Conservation (phyloP, 2,888 invertebrate species). For the Phlogophora meticulosa region DNA sequence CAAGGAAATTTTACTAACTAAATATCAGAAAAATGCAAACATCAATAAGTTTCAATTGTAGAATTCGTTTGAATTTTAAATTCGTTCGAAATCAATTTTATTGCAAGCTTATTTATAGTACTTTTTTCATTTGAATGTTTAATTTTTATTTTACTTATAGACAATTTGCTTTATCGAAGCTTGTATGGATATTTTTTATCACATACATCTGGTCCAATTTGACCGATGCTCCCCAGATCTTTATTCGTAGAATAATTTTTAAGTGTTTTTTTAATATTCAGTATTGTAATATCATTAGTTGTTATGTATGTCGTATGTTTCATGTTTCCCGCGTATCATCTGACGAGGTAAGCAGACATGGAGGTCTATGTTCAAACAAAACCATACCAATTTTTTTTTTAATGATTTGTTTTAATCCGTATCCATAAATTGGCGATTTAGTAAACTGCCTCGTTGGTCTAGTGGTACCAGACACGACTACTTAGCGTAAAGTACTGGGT, state of each 20-base stretch:
- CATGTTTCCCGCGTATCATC: background rate
- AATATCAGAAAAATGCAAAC: too few relatives aligned
- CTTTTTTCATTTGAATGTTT: background rate
- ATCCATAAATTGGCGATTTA: too few relatives aligned
- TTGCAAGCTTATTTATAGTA: background rate
- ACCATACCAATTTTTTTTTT: too few relatives aligned
- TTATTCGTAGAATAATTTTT: background rate
- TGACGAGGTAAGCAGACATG: background rate
- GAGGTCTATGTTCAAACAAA: too few relatives aligned
- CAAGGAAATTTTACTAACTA: too few relatives aligned
- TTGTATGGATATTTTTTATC: constrained; percentile 16
- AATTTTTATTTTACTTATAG: background rate
- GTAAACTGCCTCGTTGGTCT: too few relatives aligned
- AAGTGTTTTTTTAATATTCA: constrained; percentile 2
- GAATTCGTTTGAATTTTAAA: background rate
- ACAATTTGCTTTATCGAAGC: background rate
- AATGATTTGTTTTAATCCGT: too few relatives aligned
- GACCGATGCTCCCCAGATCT: background rate
- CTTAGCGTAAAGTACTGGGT: too few relatives aligned
- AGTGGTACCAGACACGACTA: too few relatives aligned
- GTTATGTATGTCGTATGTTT: too few relatives aligned
- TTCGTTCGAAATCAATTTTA: background rate
- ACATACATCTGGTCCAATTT: constrained; percentile 34
- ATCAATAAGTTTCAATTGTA: background rate
- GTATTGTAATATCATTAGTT: background rate